Base-by-base conservation (phyloP, 1,140 invertebrate genomes). In the Sinonovacula constricta region DNA sequence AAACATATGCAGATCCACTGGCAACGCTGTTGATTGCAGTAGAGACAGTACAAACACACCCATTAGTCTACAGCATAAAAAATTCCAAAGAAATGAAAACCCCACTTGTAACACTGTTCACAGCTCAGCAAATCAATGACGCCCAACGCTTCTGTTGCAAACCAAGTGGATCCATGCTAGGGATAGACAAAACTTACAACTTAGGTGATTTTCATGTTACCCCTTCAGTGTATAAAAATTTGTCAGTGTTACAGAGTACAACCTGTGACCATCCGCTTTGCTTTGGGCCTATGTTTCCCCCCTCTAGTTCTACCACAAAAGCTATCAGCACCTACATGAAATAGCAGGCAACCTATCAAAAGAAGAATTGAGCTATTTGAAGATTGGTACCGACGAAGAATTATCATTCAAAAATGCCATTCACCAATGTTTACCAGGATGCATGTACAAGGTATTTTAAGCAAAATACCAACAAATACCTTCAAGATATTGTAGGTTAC, bases 141-240 rank as follows among this genome's bases (percentile, higher is more conserved):
- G 49, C 57, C 14, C 34, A 57, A 54, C 31, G 51, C n/a, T 69
- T 69, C 15, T 69, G 10, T n/a, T 53, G 67, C 7, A 69, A 3
- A 24, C 30, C 24, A n/a, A 57, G 10, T 34, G 57, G 30, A 34
- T 56, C 30, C 22, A 22, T 56, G 3, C 31, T 56, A 18, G 67
- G 67, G 7, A 24, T 69, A 3, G 67, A 69, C n/a, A 69, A 69
- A 24, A 69, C 33, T 0, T 57, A 57, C 18, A 69, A 56, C 36
- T 33, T 69, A 26, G 67, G 67, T 10, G 51, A 69, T 56, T 57
- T 69, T 18, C 67, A 69, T 24, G 28, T 69, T 2, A 69, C 49
- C n/a, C 4, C 51, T 5, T 33, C 66, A 3, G 67, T 69, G 1
- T 69, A n/a, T 22, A 54, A 69, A 57, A 34, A 56, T 7, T 4